These are phyloP conservation scores for Mastomys natalensis DNA, from an alignment of 2,113 vertebrate species.

Conservation along the genomic window DNA sequence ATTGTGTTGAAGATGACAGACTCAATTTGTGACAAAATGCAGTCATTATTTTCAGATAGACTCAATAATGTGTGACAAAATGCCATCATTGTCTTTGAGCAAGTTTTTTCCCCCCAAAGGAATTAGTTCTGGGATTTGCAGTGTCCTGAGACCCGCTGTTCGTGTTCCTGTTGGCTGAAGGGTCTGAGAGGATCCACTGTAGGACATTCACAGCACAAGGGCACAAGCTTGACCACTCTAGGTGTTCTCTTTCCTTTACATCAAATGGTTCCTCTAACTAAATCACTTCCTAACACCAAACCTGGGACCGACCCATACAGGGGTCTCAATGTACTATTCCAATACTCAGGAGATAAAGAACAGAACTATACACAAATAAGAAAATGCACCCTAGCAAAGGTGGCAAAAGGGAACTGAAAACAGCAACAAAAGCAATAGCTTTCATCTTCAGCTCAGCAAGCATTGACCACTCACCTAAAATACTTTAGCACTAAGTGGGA, in stretches of 20 bases:
- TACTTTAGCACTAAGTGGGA: neutral
- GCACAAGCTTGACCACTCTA: neutral
- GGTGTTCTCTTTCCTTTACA: neutral
- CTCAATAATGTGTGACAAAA: neutral
- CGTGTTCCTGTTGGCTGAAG: neutral
- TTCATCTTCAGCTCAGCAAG: neutral
- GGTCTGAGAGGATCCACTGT: neutral
- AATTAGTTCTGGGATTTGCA: neutral
- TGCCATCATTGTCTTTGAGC: neutral
- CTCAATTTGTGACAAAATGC: neutral
- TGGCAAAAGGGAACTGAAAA: neutral
- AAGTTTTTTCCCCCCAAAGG: neutral
- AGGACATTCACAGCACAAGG: neutral
- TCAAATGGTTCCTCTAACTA: neutral
- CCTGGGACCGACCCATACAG: neutral
- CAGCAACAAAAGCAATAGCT: neutral
- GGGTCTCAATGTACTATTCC: neutral
- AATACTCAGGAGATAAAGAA: neutral
- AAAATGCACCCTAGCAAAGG: neutral
- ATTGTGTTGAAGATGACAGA: neutral
- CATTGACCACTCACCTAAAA: neutral
- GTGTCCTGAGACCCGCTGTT: neutral
- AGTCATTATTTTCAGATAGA: neutral
- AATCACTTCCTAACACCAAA: neutral
- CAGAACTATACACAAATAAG: neutral